Evolutionary conservation across 2,113 vertebrate species (phyloP), one percentile per base, ranked within the genome.

Genomic region (Trematomus loennbergii): DNA sequence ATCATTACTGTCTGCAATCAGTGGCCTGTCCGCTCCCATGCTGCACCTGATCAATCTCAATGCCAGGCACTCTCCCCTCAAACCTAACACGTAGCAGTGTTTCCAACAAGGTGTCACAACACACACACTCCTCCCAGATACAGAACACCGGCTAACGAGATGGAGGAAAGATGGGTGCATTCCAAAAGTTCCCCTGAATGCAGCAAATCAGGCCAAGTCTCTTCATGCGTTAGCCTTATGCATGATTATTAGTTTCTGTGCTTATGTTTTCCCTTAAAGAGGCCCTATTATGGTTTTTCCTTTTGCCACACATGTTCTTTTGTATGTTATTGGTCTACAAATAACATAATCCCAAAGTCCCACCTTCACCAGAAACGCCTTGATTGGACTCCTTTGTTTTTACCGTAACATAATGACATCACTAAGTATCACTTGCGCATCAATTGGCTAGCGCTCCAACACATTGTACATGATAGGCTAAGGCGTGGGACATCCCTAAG

Each of bases 1-100:
- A 78, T 87, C 81, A 72, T 87, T 75, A 62, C 62, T 78, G 68
- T 78, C 61, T 69, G 52, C 79, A 88, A 88, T 90, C 75, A 82
- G 77, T 18, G 36, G 60, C 68, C 83, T 88, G 82, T 88, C 85
- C 2, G 18, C 50, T 74, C 64, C 33, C 69, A 82, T 82, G 66
- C 49, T 5, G 49, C 18, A 9, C 43, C 87, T 76, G 78, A 89
- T 91, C 85, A 59, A 79, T 92, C 84, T 58, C 63, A 66, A 65
- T 65, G 63, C 7, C 13, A 18, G n/a, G 7, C 7, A 48, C 45
- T 25, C 54, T 60, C 40, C 29, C 9, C 53, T 61, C 13, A 2
- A 10, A 67, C 55, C 17, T 61, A 5, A 65, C 40, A 61, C 11
- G 2, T 1, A 2, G 36, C 13, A 36, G 45, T 43, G 50, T 58